Evolutionary conservation across 1,140 invertebrate genomes (phyloP).

Genomic region (Drosophila murphyi): DNA sequence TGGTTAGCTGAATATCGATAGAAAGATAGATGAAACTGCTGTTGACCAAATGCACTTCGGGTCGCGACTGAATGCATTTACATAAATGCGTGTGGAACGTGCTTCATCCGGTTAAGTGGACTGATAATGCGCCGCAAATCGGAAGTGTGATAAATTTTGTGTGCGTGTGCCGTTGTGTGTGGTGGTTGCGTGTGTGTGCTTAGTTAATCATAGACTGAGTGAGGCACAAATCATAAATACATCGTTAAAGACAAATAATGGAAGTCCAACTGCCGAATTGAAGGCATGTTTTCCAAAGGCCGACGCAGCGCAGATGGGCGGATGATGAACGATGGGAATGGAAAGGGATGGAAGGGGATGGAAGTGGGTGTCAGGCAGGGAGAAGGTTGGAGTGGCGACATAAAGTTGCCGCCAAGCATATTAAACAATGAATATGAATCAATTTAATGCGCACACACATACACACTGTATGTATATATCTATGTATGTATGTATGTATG

Average conservation of each 20-base stretch:
- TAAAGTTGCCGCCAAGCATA: constrained; percentile 72
- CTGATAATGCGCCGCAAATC: constrained; percentile 65
- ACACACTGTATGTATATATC: constrained; percentile 1
- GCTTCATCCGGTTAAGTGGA: constrained; percentile 58
- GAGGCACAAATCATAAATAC: constrained; percentile 72
- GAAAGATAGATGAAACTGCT: background rate
- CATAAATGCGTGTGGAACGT: constrained; percentile 44
- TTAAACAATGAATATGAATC: constrained; percentile 83
- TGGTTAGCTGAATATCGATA: no score
- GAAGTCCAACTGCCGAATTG: constrained; percentile 61
- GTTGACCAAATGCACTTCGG: constrained; percentile 13
- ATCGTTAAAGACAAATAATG: constrained; percentile 73
- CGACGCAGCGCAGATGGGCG: background rate
- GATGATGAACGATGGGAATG: background rate
- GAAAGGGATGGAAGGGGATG: background rate
- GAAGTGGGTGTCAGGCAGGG: background rate
- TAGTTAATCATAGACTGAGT: constrained; percentile 63
- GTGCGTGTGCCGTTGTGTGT: constrained; percentile 37
- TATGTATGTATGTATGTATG: constrained; percentile 24
- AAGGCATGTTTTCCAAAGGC: constrained; percentile 14
- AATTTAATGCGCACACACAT: constrained; percentile 69
- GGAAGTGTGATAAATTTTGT: constrained; percentile 44
- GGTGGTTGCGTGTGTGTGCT: constrained; percentile 51
- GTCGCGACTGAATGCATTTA: constrained; percentile 22
- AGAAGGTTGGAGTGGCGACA: constrained; percentile 11